These are phyloP conservation scores for Rhinoraja longicauda DNA, from an alignment of 2,797 vertebrate genomes.

Conservation along the genomic window DNA sequence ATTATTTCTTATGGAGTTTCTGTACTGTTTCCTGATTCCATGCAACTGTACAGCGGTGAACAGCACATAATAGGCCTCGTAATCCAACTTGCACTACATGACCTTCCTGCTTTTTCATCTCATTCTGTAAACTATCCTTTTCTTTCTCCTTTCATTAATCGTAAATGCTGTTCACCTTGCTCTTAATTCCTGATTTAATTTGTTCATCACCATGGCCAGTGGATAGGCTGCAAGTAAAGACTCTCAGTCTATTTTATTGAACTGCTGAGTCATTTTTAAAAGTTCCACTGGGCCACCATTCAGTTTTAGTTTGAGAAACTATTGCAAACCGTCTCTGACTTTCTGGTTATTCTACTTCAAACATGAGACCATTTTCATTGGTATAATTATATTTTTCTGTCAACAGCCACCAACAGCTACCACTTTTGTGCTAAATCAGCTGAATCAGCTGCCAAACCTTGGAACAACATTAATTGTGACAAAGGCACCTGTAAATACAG, in stretches of 20 bases:
- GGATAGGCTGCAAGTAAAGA: neutral
- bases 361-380: neutral
- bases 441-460: constrained; percentile 92
- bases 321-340: neutral
- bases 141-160: neutral
- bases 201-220: neutral
- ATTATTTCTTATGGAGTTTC: neutral
- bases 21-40: neutral
- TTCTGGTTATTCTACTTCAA: neutral
- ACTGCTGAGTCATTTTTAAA: neutral
- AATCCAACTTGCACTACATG: neutral
- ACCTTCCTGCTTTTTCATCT: neutral
- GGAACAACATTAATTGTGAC: constrained; percentile 79
- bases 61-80: neutral
- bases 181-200: neutral
- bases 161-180: neutral
- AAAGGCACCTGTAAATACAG: constrained; percentile 78
- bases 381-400: constrained; percentile 51
- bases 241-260: neutral
- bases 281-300: neutral
- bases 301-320: neutral
- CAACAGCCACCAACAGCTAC: constrained; percentile 93
- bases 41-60: neutral
- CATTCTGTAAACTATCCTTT: neutral
- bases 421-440: constrained; percentile 97